These are phyloP conservation scores for Anadara kagoshimensis DNA, from an alignment of 1,140 invertebrate genomes.

Conservation along the genomic window DNA sequence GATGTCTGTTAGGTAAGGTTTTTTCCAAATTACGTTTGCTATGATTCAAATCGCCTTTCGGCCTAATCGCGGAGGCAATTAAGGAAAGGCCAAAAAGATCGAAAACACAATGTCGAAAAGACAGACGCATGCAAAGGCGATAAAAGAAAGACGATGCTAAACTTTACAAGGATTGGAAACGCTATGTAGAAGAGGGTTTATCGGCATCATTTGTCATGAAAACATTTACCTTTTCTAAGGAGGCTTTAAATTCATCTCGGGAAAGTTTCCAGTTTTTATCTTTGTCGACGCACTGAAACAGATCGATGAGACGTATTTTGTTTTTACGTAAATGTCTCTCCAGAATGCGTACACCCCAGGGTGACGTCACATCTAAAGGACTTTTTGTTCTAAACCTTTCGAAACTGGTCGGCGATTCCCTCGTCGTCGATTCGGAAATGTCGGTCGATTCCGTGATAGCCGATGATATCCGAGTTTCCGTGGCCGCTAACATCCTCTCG, in stretches of 20 bases:
- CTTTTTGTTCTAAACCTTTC: no score
- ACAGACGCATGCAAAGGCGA: no score
- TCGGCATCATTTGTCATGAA: no score
- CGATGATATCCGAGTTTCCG: slow-evolving; percentile 19
- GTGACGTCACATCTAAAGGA: slow-evolving; percentile 55
- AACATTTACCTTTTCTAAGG: slow-evolving; percentile 55
- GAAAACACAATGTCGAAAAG: no score
- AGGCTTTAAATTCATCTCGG: slow-evolving; percentile 62
- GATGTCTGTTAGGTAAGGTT: no score
- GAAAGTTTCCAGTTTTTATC: slow-evolving; percentile 69
- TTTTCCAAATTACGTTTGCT: no score
- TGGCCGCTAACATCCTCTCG: slow-evolving; percentile 19
- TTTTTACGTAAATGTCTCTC: slow-evolving; percentile 63
- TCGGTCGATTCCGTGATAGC: slow-evolving; percentile 32
- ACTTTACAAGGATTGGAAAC: no score
- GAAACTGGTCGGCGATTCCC: slow-evolving; percentile 36
- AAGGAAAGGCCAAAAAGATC: no score
- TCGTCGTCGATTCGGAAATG: slow-evolving; percentile 24
- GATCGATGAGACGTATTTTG: slow-evolving; percentile 67
- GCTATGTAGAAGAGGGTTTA: no score
- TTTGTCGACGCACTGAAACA: slow-evolving; percentile 66
- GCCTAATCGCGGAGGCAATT: no score
- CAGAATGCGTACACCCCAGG: slow-evolving; percentile 60
- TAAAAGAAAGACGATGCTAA: no score
- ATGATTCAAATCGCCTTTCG: no score